Evolutionary conservation across 2,113 vertebrate species (phyloP), one percentile per base, ranked within the genome.

Genomic region (Ageneiosus marmoratus): DNA sequence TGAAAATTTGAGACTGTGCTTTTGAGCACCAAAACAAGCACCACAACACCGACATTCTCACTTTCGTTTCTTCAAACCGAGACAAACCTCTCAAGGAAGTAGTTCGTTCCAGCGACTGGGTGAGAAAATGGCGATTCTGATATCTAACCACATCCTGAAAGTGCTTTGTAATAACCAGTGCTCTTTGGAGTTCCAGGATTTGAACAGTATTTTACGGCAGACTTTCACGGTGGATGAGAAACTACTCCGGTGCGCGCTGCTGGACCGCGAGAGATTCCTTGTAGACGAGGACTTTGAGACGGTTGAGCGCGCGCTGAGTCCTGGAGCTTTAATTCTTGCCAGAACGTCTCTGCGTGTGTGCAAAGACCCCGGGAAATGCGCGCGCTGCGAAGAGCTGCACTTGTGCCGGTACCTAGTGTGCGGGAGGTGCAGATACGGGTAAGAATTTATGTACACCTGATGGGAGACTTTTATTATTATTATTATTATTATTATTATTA

Each of bases 351-450:
- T 88, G 13, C 55, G 87, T 4, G 9, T 88, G 51, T 88, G 87
- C 12, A 41, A 18, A 6, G 50, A 24, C 15, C 70, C 69, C 4
- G 29, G 3, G 15, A 50, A 56, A 5, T 80, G 53, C 27, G 7
- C 0, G 1, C 3, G 4, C 67, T 88, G 87, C 32, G 51, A 53
- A 1, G 0, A 72, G 2, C 70, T 88, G 16, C 87, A 88, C 80
- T 37, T 88, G 51, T 88, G 87, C 34, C 65, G 70, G 1, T 88
- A 88, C 44, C 79, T 82, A 11, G 82, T 86, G 13, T 80, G 80
- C 34, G 87, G 87, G 5, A 67, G 53, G 0, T 88, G 87, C 62
- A 63, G 11, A 51, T 79, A 53, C 60, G 80, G 83, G 84, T 82
- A 77, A 73, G 84, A 63, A 9, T 50, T 50, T 13, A n/a, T 24